Evolutionary conservation across 1,140 invertebrate species (phyloP).

Genomic region (Laupala kohalensis): DNA sequence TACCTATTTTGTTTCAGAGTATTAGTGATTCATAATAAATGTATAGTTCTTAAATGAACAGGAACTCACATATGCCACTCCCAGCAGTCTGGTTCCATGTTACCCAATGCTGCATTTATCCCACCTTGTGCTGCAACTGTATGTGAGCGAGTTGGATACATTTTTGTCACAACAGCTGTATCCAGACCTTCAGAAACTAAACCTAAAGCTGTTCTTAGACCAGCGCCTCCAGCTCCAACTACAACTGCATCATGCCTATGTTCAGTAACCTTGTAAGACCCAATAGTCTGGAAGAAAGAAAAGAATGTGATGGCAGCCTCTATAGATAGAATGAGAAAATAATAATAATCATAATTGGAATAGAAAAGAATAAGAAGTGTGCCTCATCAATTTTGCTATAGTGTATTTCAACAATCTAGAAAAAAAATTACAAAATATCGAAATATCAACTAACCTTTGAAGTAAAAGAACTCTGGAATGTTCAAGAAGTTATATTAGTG

Average conservation of each 20-base stretch:
- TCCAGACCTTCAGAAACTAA: conserved; percentile 91
- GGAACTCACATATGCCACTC: conserved; percentile 77
- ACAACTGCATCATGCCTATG: conserved; percentile 95
- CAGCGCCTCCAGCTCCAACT: conserved; percentile 96
- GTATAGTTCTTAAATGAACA: neutral
- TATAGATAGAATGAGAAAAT: no score
- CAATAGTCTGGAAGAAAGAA: conserved; percentile 24
- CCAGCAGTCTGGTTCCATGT: conserved; percentile 95
- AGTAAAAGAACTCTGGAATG: no score
- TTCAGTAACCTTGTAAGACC: conserved; percentile 78
- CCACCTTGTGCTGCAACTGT: conserved; percentile 98
- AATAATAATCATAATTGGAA: no score
- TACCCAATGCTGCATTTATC: conserved; percentile 88
- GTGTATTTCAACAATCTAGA: no score
- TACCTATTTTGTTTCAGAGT: conserved; percentile 44
- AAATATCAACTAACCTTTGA: no score
- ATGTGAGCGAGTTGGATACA: conserved; percentile 94
- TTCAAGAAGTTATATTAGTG: no score
- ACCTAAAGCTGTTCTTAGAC: conserved; percentile 88
- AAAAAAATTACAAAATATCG: no score
- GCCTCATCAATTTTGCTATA: no score
- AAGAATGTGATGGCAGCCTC: neutral
- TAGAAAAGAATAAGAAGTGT: no score
- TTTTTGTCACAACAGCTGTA: conserved; percentile 92
- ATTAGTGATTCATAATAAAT: conserved; percentile 9